Evolutionary conservation across 1,140 invertebrate genomes (phyloP), one percentile per base, ranked within the genome.

Genomic region (Drosophila guanche): DNA sequence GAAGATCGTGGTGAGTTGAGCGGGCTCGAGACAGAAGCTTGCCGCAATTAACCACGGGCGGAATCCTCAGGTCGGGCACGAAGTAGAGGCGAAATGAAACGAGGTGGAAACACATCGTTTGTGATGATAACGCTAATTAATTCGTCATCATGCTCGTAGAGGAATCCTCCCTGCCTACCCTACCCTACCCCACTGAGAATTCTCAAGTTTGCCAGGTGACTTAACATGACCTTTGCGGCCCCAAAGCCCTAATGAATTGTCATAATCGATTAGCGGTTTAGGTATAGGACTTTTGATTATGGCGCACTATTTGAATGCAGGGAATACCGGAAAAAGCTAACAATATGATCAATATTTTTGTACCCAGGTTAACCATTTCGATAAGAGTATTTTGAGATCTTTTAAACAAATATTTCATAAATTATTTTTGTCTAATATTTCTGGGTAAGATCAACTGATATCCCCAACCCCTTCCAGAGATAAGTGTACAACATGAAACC

Each of bases 1-100:
- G 48, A 55, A 51, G 59, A 65, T 61, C 77, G 78, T 80, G 77
- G 78, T 80, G 78, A 80, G 29, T 80, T 72, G 43, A 22, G 29
- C 46, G 47, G 33, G 20, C 27, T 51, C 48, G 29, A 52, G 41
- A 53, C 55, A 25, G 56, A 69, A 53, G 63, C 67, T 70, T 69
- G 41, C 33, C 25, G 16, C n/a, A 33, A 10, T 50, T 25, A 29
- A 37, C 25, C 45, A 52, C 46, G 16, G 14, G 16, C 20, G 23
- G 41, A 33, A 62, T 74, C 71, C 70, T 66, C 70, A 56, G 47
- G 27, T 67, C 43, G 27, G 43, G n/a, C 53, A 50, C 53, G 46
- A 69, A 37, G 33, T 3, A 10, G 10, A 4, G 33, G 33, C 33
- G 33, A 10, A 10, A 12, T 37, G 33, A 37, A 37, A 33, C 14